These are phyloP conservation scores for Elysia crispata DNA, from an alignment of 2,888 invertebrate genomes.

Conservation along the genomic window DNA sequence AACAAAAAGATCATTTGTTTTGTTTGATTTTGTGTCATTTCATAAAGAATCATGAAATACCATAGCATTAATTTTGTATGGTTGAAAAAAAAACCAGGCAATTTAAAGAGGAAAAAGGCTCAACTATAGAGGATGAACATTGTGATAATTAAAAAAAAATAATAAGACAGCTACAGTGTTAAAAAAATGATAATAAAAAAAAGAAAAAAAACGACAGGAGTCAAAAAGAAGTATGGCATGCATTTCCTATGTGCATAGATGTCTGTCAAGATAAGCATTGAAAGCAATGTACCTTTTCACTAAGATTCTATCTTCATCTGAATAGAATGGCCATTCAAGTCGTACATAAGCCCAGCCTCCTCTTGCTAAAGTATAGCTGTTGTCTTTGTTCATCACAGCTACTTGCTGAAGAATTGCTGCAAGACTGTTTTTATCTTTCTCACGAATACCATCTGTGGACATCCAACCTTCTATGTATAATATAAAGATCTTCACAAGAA, in stretches of 20 bases:
- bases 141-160: too few relatives aligned
- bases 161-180: too few relatives aligned
- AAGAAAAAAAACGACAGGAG: too few relatives aligned
- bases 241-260: not conserved
- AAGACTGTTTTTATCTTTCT: conserved; percentile 87
- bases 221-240: too few relatives aligned
- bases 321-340: conserved; percentile 93
- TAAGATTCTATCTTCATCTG: conserved; percentile 90
- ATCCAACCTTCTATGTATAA: too few relatives aligned
- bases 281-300: conserved; percentile 84
- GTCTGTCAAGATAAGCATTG: not conserved
- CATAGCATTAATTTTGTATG: not conserved
- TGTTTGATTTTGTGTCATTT: not conserved
- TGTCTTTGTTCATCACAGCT: conserved; percentile 87
- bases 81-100: too few relatives aligned
- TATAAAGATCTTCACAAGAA: too few relatives aligned
- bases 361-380: conserved; percentile 91
- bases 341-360: conserved; percentile 92
- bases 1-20: too few relatives aligned
- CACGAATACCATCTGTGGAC: conserved; percentile 90
- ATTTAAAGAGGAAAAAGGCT: too few relatives aligned
- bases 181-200: too few relatives aligned
- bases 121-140: too few relatives aligned
- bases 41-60: not conserved
- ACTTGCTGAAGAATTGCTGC: conserved; percentile 89